Conservation (phyloP, 2,797 vertebrate genomes). For the Fundulus diaphanus region DNA sequence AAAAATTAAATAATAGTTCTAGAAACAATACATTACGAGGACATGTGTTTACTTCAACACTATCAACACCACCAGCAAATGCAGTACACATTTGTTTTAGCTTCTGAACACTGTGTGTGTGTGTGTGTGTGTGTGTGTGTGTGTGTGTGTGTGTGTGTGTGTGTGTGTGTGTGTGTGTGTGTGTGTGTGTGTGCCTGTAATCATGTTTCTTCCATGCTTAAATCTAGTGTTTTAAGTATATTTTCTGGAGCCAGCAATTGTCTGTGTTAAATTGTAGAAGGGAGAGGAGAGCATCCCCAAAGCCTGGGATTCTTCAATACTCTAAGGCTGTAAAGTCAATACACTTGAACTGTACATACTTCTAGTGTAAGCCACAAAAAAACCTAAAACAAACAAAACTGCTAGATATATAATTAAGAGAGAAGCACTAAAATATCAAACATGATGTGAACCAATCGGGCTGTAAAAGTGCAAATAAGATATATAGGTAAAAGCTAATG, state of each 20-base stretch:
- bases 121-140: no score
- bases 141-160: no score
- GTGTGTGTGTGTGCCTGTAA: no score
- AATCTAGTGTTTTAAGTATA: not conserved
- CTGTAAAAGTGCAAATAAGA: conserved; percentile 47
- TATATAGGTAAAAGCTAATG: conserved; percentile 70
- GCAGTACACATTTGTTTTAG: no score
- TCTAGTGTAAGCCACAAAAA: not conserved
- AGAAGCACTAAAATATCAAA: conserved; percentile 10
- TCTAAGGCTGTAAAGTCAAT: no score
- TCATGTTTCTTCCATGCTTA: not conserved
- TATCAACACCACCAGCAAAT: no score
- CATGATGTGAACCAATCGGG: conserved; percentile 32
- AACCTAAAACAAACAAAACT: no score
- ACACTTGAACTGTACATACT: not conserved
- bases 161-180: no score
- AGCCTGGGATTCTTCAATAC: not conserved
- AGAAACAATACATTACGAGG: no score
- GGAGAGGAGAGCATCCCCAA: not conserved
- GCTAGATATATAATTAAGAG: conserved; percentile 9
- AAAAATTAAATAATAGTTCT: not conserved
- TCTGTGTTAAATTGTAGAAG: not conserved
- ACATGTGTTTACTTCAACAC: no score
- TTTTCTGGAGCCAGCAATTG: not conserved
- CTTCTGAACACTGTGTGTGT: no score